Conservation (phyloP, 2,113 vertebrate genomes). For the Elaphurus davidianus region DNA sequence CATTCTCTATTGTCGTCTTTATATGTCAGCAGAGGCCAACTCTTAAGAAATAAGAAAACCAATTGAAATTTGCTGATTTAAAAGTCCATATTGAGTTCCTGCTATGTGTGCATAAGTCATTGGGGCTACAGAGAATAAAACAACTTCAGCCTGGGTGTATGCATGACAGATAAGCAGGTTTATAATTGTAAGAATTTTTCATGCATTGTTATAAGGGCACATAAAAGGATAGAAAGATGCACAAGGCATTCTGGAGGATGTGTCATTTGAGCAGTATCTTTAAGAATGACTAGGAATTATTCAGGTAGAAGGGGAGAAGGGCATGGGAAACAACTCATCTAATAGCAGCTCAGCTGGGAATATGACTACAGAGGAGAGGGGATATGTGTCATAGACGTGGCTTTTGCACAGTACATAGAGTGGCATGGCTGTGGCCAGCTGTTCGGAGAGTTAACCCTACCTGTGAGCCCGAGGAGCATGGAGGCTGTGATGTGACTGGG, state of each 20-base stretch:
- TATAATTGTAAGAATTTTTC: neutral
- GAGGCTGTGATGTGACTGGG: neutral
- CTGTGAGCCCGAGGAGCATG: neutral
- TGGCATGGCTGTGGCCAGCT: neutral
- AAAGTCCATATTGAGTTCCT: neutral
- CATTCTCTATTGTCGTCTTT: neutral
- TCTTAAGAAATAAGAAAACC: neutral
- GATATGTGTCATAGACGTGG: neutral
- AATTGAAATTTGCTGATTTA: neutral
- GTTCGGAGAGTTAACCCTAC: neutral
- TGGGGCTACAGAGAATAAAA: neutral
- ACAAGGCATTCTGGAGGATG: neutral
- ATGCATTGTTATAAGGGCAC: neutral
- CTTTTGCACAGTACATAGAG: neutral
- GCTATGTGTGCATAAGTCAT: neutral
- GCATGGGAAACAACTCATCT: neutral
- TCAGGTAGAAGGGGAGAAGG: neutral
- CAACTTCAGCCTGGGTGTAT: neutral
- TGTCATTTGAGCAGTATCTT: neutral
- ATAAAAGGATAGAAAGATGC: neutral
- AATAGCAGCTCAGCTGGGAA: neutral
- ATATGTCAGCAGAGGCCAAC: neutral
- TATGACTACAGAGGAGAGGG: neutral
- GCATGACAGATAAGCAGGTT: neutral
- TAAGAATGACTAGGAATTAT: neutral